phyloP scores from a whole-genome alignment of 2,113 vertebrate species.

The Amphiprion ocellaris region DNA sequence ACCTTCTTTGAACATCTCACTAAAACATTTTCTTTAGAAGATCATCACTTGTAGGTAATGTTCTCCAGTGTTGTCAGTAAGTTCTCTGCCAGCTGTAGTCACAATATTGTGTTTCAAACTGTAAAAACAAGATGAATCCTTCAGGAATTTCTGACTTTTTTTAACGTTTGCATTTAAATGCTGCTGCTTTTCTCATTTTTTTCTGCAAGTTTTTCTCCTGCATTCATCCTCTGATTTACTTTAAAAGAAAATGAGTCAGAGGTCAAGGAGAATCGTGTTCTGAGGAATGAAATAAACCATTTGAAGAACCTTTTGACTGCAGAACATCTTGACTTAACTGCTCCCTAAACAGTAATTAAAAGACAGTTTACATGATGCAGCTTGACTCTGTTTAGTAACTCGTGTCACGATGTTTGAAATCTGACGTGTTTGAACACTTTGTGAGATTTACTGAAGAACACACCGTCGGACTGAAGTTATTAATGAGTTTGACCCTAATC shows the following conservation, averaged over 20 bases:
- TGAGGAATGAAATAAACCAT: conserved; percentile 21
- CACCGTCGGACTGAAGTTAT: conserved; percentile 5
- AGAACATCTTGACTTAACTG: no score
- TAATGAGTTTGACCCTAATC: conserved; percentile 33
- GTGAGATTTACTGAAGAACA: not conserved
- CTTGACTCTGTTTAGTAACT: conserved; percentile 15
- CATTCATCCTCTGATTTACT: no score
- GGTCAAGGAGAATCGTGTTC: not conserved
- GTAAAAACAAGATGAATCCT: not conserved
- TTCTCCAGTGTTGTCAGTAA: no score
- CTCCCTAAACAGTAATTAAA: not conserved
- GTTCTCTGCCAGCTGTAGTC: not conserved
- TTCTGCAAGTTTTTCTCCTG: no score
- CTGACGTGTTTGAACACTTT: not conserved
- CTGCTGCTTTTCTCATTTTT: no score
- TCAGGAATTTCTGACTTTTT: not conserved
- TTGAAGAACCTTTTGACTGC: not conserved
- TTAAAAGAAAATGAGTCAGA: no score
- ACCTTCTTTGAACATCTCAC: no score
- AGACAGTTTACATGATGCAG: not conserved
- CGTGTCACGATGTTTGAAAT: not conserved
- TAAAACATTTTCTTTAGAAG: not conserved
- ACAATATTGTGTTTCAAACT: not conserved
- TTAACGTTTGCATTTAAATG: not conserved
- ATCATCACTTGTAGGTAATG: no score